These are phyloP conservation scores for Parazoanthus swiftii DNA, from an alignment of 92 coral and sea anemone genomes.

Conservation along the genomic window DNA sequence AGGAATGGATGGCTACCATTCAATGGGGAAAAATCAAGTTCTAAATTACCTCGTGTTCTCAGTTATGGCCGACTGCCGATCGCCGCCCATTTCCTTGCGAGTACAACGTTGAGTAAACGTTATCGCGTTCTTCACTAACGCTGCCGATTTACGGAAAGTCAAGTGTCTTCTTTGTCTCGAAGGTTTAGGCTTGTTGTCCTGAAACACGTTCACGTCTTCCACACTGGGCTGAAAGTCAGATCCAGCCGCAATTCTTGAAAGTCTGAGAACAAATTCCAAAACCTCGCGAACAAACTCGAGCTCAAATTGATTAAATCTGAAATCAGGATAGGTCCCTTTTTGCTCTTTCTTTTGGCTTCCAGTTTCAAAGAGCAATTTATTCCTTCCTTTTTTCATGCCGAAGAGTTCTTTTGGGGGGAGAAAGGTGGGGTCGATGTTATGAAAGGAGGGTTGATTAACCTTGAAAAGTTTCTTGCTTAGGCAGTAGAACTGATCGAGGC, in stretches of 20 bases:
- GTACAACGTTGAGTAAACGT: constrained; percentile 31
- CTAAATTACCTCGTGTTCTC: background rate
- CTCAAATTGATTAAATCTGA: constrained; percentile 62
- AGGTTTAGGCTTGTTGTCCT: constrained; percentile 28
- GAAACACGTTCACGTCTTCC: constrained; percentile 65
- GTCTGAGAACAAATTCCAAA: constrained; percentile 45
- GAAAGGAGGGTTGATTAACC: constrained; percentile 70
- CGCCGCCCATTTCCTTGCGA: background rate
- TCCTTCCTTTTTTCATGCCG: constrained; percentile 55
- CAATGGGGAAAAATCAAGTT: background rate
- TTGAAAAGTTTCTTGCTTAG: constrained; percentile 66
- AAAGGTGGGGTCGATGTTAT: constrained; percentile 70
- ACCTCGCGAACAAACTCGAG: constrained; percentile 62
- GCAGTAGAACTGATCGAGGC: constrained; percentile 58
- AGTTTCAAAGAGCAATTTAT: constrained; percentile 49
- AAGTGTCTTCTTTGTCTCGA: constrained; percentile 44
- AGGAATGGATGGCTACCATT: no score
- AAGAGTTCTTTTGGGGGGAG: constrained; percentile 74
- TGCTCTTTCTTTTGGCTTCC: constrained; percentile 28
- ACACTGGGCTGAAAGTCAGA: constrained; percentile 62
- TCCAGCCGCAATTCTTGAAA: constrained; percentile 57
- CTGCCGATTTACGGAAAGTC: constrained; percentile 68
- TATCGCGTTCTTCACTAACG: constrained; percentile 49
- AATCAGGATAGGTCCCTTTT: constrained; percentile 47
- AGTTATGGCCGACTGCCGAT: background rate